phyloP scores from a whole-genome alignment of 2,113 vertebrate genomes.

The Saguinus imperator region DNA sequence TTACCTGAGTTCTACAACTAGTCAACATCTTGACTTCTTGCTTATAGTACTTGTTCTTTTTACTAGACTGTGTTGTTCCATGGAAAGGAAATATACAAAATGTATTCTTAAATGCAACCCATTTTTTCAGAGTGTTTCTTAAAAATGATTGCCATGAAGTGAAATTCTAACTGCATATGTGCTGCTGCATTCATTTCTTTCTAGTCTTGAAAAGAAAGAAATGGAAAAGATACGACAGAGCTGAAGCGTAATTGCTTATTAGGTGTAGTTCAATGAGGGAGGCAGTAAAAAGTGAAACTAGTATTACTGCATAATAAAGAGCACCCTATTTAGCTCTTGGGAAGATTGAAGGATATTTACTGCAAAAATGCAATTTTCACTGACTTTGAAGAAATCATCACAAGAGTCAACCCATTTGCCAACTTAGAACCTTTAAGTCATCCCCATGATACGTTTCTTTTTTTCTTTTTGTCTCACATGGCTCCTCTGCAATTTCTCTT shows the following conservation, averaged over 20 bases:
- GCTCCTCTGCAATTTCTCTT: background rate
- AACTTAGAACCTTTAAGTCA: conserved; percentile 6
- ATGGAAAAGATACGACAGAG: background rate
- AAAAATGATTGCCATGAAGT: conserved; percentile 4
- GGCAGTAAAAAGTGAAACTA: conserved; percentile 44
- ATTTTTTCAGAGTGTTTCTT: background rate
- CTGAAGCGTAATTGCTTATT: conserved; percentile 52
- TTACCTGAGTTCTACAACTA: background rate
- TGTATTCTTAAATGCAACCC: background rate
- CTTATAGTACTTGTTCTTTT: background rate
- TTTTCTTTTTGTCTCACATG: background rate
- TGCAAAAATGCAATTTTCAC: conserved; percentile 54
- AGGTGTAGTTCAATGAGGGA: background rate
- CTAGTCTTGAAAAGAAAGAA: conserved; percentile 6
- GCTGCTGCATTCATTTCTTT: background rate
- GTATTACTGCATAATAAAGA: conserved; percentile 58
- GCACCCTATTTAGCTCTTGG: conserved; percentile 61
- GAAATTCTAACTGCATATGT: background rate
- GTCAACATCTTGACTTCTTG: background rate
- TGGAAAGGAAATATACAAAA: background rate
- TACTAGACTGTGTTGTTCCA: background rate
- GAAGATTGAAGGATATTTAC: conserved; percentile 62
- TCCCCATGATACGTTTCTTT: background rate
- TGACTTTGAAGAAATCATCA: conserved; percentile 50
- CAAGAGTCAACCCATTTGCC: conserved; percentile 21